Conservation (phyloP, 2,113 vertebrate genomes). For the Leptocoma aspasia region DNA sequence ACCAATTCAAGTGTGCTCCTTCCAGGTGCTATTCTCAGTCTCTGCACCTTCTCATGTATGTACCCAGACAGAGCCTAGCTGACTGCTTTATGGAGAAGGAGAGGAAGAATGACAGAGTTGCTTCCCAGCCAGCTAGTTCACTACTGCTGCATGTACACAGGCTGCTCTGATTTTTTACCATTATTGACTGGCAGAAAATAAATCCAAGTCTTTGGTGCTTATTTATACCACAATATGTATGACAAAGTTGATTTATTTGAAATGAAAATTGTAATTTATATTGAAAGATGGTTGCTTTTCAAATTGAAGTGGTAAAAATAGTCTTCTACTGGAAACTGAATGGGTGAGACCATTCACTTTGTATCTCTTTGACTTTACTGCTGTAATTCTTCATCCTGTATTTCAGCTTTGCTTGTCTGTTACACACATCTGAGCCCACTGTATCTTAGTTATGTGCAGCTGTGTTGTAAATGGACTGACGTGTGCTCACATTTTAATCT, state of each 20-base stretch:
- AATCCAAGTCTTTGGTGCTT: neutral
- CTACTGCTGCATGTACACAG: neutral
- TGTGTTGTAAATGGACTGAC: neutral
- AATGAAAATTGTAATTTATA: neutral
- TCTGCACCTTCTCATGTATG: rapidly evolving
- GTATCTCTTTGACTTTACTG: neutral
- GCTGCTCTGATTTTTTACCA: neutral
- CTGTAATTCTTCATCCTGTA: neutral
- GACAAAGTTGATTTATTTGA: neutral
- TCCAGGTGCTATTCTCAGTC: neutral
- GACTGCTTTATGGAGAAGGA: neutral
- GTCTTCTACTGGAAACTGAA: neutral
- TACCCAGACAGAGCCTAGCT: neutral
- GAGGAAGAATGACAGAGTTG: neutral
- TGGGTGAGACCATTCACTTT: neutral
- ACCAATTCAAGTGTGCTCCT: neutral
- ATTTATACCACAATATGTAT: neutral
- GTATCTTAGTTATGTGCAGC: neutral
- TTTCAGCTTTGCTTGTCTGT: neutral
- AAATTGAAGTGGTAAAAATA: neutral
- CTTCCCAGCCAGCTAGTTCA: neutral
- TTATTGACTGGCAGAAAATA: neutral
- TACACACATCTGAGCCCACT: neutral
- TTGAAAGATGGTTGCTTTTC: neutral
- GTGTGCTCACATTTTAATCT: neutral